Evolutionary conservation across 2,797 vertebrate genomes (phyloP).

Genomic region (Holocentrus rufus): DNA sequence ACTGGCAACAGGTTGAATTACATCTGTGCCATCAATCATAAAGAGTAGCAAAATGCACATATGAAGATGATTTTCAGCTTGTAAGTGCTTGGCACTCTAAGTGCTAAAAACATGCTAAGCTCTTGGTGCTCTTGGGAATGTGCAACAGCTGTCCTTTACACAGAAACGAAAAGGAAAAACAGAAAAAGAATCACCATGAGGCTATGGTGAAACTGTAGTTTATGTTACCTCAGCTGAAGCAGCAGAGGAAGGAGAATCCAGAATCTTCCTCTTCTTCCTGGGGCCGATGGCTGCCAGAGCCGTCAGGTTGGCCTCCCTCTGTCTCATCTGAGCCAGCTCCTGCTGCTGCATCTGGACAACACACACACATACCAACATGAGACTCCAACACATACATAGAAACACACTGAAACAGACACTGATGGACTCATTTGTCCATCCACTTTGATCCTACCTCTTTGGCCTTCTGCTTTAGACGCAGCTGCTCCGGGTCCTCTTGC

Average conservation of each 20-base stretch:
- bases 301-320: constrained; percentile 96
- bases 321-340: constrained; percentile 95
- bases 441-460: constrained; percentile 88
- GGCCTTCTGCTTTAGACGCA: constrained; percentile 96
- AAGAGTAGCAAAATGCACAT: too few relatives aligned
- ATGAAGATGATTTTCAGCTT: too few relatives aligned
- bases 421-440: neutral
- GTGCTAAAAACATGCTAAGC: too few relatives aligned
- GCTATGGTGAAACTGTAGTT: neutral
- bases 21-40: too few relatives aligned
- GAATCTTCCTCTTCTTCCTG: constrained; percentile 91
- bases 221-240: constrained; percentile 88
- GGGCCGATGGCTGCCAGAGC: constrained; percentile 96
- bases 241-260: constrained; percentile 88
- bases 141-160: too few relatives aligned
- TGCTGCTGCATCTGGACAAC: constrained; percentile 95
- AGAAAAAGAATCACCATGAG: too few relatives aligned
- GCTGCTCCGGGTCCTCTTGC: constrained; percentile 98
- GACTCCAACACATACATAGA: constrained; percentile 14
- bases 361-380: constrained; percentile 34
- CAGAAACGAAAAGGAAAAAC: too few relatives aligned
- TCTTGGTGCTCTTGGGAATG: too few relatives aligned
- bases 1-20: too few relatives aligned
- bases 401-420: constrained; percentile 11
- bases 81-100: too few relatives aligned